Evolutionary conservation across 2,797 vertebrate species (phyloP).

Genomic region (Anisognathus igniventris): DNA sequence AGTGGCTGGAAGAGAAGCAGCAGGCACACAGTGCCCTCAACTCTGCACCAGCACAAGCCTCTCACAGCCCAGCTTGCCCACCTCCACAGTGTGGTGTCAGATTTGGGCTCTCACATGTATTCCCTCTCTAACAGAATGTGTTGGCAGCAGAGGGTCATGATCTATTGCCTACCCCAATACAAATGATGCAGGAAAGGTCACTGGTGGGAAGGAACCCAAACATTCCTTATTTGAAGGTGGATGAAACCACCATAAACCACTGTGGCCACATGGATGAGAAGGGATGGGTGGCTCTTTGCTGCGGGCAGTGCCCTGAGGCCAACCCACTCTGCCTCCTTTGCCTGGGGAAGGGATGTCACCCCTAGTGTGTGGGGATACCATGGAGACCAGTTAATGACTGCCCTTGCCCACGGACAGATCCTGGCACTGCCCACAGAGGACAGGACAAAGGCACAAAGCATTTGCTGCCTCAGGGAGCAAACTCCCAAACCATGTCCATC

Average conservation of each 20-base stretch:
- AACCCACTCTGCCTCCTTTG: not conserved
- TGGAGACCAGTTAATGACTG: not conserved
- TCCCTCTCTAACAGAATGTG: not conserved
- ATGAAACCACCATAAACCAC: not conserved
- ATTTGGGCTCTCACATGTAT: not conserved
- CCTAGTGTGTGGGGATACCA: not conserved
- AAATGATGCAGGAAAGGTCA: not conserved
- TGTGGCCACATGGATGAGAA: not conserved
- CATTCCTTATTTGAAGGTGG: not conserved
- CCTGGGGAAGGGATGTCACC: not conserved
- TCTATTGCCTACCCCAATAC: not conserved
- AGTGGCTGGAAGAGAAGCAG: not conserved
- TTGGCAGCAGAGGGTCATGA: not conserved
- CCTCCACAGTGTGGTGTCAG: not conserved
- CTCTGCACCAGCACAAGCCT: not conserved
- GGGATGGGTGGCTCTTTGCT: not conserved
- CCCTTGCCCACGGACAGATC: accelerated
- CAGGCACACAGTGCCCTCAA: accelerated
- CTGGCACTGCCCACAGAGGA: not conserved
- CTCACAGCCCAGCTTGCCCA: not conserved
- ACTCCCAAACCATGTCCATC: not conserved
- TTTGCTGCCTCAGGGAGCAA: not conserved
- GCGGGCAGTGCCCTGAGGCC: not conserved
- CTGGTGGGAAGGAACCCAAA: not conserved
- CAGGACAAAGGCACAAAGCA: accelerated